Conservation (phyloP, 2,113 vertebrate species). For the Mormyrus lacerda region DNA sequence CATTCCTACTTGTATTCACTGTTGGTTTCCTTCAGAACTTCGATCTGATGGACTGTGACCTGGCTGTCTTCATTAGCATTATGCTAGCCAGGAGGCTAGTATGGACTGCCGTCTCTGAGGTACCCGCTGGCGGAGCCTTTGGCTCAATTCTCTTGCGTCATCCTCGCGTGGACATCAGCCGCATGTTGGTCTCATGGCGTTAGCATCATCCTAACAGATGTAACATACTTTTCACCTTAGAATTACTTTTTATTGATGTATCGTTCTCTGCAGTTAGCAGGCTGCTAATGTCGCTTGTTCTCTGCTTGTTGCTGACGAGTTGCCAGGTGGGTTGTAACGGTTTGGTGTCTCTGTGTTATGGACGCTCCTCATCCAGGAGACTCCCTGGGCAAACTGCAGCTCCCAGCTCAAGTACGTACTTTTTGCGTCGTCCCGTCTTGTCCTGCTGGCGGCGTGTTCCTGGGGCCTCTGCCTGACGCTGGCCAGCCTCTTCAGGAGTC, state of each 20-base stretch:
- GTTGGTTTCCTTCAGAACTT: constrained; percentile 73
- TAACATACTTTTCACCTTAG: neutral
- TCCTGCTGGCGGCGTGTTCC: constrained; percentile 85
- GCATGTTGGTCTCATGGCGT: neutral
- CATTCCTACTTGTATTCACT: neutral
- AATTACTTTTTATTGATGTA: neutral
- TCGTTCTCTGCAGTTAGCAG: neutral
- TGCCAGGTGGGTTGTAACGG: neutral
- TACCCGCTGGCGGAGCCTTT: constrained; percentile 33
- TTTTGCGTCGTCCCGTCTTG: constrained; percentile 73
- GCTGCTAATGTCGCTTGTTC: neutral
- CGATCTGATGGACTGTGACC: constrained; percentile 94
- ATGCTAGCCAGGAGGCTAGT: constrained; percentile 95
- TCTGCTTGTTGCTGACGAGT: neutral
- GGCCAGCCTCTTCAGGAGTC: constrained; percentile 86
- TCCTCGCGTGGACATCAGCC: neutral
- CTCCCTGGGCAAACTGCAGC: constrained; percentile 76
- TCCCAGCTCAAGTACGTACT: constrained; percentile 75
- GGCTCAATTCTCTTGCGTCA: neutral
- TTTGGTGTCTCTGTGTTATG: neutral
- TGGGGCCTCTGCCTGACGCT: constrained; percentile 97
- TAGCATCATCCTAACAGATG: neutral
- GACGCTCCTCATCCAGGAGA: constrained; percentile 50
- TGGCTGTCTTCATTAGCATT: constrained; percentile 94
- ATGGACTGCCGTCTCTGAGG: constrained; percentile 94